Conservation (phyloP, 2,797 vertebrate species). For the Periparus ater region DNA sequence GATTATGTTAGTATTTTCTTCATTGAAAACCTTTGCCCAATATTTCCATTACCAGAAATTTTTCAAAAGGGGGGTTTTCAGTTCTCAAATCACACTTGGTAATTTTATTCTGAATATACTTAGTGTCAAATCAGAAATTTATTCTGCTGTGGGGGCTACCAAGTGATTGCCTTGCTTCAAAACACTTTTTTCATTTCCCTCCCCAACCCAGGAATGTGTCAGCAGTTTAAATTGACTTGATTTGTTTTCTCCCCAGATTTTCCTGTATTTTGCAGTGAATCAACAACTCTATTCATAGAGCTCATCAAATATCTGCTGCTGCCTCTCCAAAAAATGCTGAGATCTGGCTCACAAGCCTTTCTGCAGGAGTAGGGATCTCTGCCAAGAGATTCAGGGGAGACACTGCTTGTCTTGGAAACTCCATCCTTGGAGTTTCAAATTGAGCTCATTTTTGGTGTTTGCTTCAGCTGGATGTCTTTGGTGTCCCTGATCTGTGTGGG, state of each 20-base stretch:
- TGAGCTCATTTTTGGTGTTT: background rate
- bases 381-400: background rate
- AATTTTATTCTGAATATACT: background rate
- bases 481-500: background rate
- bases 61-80: background rate
- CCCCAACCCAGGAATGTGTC: background rate
- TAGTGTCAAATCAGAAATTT: background rate
- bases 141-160: background rate
- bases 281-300: background rate
- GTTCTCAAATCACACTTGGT: background rate
- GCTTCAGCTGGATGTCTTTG: background rate
- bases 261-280: background rate
- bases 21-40: background rate
- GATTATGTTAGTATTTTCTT: background rate
- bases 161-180: background rate
- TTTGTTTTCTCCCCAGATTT: background rate
- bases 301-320: background rate
- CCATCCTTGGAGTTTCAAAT: background rate
- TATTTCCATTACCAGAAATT: background rate
- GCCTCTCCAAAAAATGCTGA: background rate
- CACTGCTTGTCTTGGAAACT: background rate
- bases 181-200: background rate
- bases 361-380: background rate
- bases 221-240: background rate
- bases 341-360: background rate